These are phyloP conservation scores for Amblyteles armatorius DNA, from an alignment of 2,888 invertebrate genomes.

Conservation along the genomic window DNA sequence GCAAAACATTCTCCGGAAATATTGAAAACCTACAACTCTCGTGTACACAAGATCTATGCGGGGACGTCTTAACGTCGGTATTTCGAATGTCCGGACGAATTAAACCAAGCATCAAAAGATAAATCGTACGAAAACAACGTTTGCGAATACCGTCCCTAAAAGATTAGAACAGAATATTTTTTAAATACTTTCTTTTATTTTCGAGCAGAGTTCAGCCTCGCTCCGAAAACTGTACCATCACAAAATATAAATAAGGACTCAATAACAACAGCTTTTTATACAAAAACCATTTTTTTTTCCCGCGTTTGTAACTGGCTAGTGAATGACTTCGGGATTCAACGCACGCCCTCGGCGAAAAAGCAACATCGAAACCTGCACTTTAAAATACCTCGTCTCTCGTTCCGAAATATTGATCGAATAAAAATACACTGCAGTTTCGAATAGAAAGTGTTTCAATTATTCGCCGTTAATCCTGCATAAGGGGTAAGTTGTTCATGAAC, in stretches of 20 bases:
- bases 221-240: background rate
- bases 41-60: too few relatives aligned
- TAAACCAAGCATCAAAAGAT: too few relatives aligned
- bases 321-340: background rate
- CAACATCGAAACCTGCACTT: background rate
- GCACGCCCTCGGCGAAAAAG: background rate
- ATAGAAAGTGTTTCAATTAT: background rate
- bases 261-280: too few relatives aligned
- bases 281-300: background rate
- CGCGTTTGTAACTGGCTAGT: background rate
- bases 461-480: background rate
- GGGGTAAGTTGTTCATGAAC: background rate
- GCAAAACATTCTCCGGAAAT: too few relatives aligned
- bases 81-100: too few relatives aligned
- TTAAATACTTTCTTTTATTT: too few relatives aligned
- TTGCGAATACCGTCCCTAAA: too few relatives aligned
- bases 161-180: too few relatives aligned
- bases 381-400: background rate
- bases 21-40: too few relatives aligned
- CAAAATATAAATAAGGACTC: background rate
- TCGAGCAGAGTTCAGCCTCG: too few relatives aligned
- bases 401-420: background rate
- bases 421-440: background rate
- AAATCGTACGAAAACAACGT: too few relatives aligned
- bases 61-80: too few relatives aligned